Evolutionary conservation across 2,888 invertebrate species (phyloP), one percentile per base, ranked within the genome.

Genomic region (Epicampocera succincta): DNA sequence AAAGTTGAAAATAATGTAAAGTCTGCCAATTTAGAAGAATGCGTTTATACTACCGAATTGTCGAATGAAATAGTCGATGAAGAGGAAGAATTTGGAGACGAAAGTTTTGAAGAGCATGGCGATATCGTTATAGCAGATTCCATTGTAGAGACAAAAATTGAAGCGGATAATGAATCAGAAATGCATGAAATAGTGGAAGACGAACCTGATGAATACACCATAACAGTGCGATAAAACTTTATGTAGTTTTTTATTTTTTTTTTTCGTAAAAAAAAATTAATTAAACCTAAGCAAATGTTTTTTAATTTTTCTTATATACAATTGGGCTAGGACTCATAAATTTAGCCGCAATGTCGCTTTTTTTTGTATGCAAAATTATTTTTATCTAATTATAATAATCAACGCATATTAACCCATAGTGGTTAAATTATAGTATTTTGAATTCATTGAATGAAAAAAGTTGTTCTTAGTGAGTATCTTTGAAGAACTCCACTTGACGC

Each of bases 11-110:
- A 17, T 29, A 66, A 46, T 38, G 0, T 5, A 11, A 80, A 81
- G 13, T 29, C 75, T 0, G 77, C 69, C 0, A 86, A 86, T 0
- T 52, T 86, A 21, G 88, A 88, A 61, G 88, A 88, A 48, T 87
- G 87, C 72, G 87, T 88, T 58, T 87, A 86, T n/a, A 86, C 86
- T 6, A 86, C 86, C 15, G 87, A 89, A 76, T 17, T 63, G 13
- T 56, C 77, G 29, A 83, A 83, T 44, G 80, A 86, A 19, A 25
- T 65, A 0, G 73, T 84, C 4, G 87, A 83, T n/a, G 86, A 85
- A 9, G 72, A 33, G 8, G 33, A 46, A 46, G 85, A 84, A 38
- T 85, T 56, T 8, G 61, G 68, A 1, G 76, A 86, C 3, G 85
- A 83, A 44, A 72, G 52, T 13, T 85, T 81, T 0, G 80, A 82